Evolutionary conservation across 2,888 invertebrate genomes (phyloP).

Genomic region (Himalopsyche tibetana): DNA sequence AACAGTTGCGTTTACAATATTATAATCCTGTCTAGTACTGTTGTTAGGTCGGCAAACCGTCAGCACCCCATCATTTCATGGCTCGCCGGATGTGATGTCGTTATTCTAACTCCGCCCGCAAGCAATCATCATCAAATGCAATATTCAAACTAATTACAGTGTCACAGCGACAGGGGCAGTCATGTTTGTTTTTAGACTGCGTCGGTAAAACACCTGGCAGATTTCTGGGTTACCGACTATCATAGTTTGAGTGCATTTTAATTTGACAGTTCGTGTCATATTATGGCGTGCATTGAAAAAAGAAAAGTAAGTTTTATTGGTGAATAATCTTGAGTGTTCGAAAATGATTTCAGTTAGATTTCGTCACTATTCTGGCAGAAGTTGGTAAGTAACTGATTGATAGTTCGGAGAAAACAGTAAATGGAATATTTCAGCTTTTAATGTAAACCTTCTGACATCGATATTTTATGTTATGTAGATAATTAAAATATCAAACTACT

Average conservation of each 20-base stretch:
- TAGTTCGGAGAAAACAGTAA: no score
- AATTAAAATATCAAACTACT: no score
- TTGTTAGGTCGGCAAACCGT: constrained; percentile 39
- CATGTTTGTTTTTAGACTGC: constrained; percentile 39
- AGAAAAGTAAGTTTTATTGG: no score
- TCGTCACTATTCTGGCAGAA: no score
- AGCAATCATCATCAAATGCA: constrained; percentile 65
- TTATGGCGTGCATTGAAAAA: no score
- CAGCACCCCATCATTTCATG: constrained; percentile 62
- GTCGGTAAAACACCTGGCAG: neutral
- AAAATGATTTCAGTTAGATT: no score
- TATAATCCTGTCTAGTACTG: neutral
- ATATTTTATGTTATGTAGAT: no score
- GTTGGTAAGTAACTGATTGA: no score
- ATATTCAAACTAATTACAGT: constrained; percentile 64
- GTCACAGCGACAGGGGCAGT: constrained; percentile 3
- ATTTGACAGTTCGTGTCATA: no score
- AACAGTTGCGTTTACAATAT: constrained; percentile 20
- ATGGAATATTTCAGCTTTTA: no score
- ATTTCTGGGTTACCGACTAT: constrained; percentile 1
- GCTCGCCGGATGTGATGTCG: constrained; percentile 52
- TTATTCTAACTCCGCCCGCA: constrained; percentile 61
- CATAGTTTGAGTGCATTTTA: neutral
- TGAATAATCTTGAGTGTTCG: no score
- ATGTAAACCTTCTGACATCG: no score